Evolutionary conservation across 2,113 vertebrate species (phyloP).

Genomic region (Recurvirostra avosetta): DNA sequence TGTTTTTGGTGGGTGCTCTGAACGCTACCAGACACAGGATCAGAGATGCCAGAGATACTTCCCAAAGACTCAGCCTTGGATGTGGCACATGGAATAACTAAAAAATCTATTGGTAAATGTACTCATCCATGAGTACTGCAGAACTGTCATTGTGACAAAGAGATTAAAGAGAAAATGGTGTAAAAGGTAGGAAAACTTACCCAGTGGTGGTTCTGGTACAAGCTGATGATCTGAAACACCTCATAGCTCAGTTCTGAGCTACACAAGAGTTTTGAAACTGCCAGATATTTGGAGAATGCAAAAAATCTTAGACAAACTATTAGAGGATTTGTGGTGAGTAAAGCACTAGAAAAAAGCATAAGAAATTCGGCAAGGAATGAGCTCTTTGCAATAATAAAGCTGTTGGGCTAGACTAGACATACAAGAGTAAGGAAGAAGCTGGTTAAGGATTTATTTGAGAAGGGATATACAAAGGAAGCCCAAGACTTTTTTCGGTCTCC

Average conservation of each 20-base stretch:
- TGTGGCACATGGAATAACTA: fast-evolving
- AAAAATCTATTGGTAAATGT: neutral
- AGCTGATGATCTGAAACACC: neutral
- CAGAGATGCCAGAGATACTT: neutral
- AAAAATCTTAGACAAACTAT: neutral
- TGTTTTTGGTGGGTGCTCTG: neutral
- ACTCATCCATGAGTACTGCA: neutral
- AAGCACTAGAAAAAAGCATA: neutral
- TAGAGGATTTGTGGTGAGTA: neutral
- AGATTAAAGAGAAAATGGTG: neutral
- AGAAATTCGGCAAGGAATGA: neutral
- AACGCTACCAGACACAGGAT: neutral
- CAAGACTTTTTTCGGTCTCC: neutral
- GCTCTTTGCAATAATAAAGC: neutral
- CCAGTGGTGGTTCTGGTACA: neutral
- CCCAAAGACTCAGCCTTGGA: neutral
- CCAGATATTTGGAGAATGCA: neutral
- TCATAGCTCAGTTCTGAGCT: neutral
- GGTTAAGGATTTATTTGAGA: neutral
- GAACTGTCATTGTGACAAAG: neutral
- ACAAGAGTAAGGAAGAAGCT: neutral
- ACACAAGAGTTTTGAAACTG: neutral
- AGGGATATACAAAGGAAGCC: neutral
- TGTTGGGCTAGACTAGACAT: neutral
- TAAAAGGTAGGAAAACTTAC: neutral